A percentile compares a stretch with the other conserved stretches of the same genome.
Evolutionary conservation across 2,888 invertebrate genomes (phyloP).

Genomic region (Platycnemis pennipes): DNA sequence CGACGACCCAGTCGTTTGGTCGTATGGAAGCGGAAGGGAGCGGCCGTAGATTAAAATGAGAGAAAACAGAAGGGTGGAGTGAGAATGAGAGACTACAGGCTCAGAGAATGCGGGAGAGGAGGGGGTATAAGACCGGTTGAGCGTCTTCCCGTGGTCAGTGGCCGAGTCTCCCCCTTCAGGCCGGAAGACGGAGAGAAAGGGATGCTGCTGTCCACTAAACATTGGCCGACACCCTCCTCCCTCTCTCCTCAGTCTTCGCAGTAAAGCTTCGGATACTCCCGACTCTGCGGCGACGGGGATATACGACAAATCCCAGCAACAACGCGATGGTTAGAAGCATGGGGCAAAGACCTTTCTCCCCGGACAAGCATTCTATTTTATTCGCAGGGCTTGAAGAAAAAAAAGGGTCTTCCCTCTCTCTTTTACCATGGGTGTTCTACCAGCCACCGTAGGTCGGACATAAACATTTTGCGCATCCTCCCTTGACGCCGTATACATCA

Average conservation of each 20-base stretch:
- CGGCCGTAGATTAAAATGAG: background rate
- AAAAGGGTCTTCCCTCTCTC: too few relatives aligned
- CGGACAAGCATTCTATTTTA: too few relatives aligned
- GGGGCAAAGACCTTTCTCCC: too few relatives aligned
- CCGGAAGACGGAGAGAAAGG: background rate
- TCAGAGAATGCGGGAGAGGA: background rate
- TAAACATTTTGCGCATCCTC: too few relatives aligned
- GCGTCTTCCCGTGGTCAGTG: background rate
- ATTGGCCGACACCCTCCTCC: too few relatives aligned
- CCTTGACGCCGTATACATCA: too few relatives aligned
- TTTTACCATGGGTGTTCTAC: too few relatives aligned
- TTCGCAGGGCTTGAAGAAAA: too few relatives aligned
- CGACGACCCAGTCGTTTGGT: background rate
- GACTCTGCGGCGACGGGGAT: background rate
- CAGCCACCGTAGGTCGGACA: too few relatives aligned
- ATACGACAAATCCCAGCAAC: background rate
- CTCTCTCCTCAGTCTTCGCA: background rate
- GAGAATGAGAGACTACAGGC: too few relatives aligned
- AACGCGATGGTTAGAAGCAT: background rate
- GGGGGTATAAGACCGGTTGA: background rate
- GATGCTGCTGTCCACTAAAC: background rate
- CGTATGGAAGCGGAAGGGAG: background rate
- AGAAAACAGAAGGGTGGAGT: background rate
- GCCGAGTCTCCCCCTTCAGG: background rate
- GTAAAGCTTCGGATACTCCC: background rate